Base-by-base conservation (phyloP, 2,888 invertebrate genomes). In the Malacosoma neustria region DNA sequence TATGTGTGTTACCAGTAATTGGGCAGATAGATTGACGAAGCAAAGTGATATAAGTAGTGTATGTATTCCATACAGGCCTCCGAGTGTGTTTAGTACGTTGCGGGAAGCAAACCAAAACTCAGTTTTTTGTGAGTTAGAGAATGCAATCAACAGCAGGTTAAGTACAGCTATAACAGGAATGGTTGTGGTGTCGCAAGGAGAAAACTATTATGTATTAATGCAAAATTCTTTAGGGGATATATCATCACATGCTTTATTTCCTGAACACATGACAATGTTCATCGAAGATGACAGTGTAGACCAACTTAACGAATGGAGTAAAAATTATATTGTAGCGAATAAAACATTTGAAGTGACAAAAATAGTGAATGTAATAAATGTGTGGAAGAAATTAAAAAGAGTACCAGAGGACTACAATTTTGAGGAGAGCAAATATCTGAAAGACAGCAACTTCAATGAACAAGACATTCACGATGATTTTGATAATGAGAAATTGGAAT, bases 221-320 rank as follows among this genome's bases (percentile, higher is more conserved):
- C 71, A 73, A 15, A 87, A 85, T 45, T 68, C 82, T 1, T 49
- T 84, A 1, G 87, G 87, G 1, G 87, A 87, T 41, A 61, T 86
- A 34, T 64, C 73, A 1, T 61, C 64, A 31, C 76, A 85, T 36
- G 56, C 56, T 1, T 30, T 85, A 11, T 73, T 64, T 37, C 75
- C 79, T 0, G 58, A 68, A 22, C 60, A 73, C 39, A 59, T 75
- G 59, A 60, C 65, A 2, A 51, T 58, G 2, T 70, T 70, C 35
- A 54, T 75, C 3, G 71, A 70, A 11, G 72, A 79, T 12, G 66
- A 75, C n/a, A 64, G 71, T 29, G 40, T 57, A 1, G 57, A 72
- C 30, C 40, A 55, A 2, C 49, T 87, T 3, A 48, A 70, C 13
- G 63, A 72, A 30, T 87, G 85, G 84, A 60, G 70, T 31, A 57